A percentile compares a stretch with the other conserved stretches of the same genome.
These are phyloP conservation scores for Drosophila pachea DNA, from an alignment of 1,140 invertebrate genomes.

Conservation along the genomic window DNA sequence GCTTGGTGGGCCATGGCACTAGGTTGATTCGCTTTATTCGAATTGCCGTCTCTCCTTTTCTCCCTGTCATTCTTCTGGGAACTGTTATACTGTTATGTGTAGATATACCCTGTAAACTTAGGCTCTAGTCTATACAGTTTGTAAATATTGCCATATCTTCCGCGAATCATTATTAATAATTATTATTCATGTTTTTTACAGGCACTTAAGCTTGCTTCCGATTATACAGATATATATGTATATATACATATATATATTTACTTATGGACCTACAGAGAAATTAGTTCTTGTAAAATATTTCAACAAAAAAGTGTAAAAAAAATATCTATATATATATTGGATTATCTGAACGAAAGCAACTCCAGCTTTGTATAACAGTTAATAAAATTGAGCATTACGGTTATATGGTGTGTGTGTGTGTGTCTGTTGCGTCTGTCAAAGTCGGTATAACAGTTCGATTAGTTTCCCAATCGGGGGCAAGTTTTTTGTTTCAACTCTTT, in stretches of 20 bases:
- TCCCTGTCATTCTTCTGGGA: constrained; percentile 8
- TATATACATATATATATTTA: constrained; percentile 20
- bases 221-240: constrained; percentile 10
- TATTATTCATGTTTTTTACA: constrained; percentile 35
- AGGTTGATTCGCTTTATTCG: constrained; percentile 35
- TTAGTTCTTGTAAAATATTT: no score
- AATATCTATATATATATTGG: constrained; percentile 3
- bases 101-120: constrained; percentile 58
- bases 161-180: no score
- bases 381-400: constrained; percentile 45
- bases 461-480: constrained; percentile 9
- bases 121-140: constrained; percentile 45
- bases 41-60: constrained; percentile 17
- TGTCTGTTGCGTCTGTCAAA: background rate
- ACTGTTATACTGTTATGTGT: constrained; percentile 7
- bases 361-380: constrained; percentile 47
- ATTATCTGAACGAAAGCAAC: constrained; percentile 23
- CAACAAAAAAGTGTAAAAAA: constrained; percentile 1
- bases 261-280: no score
- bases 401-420: constrained; percentile 34
- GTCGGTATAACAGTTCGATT: constrained; percentile 19
- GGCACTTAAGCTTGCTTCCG: constrained; percentile 62
- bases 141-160: constrained; percentile 70
- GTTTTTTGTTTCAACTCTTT: constrained; percentile 2
- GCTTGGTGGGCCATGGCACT: constrained; percentile 60